Percentiles rank a stretch among this genome's conserved stretches.
phyloP scores from a whole-genome alignment of 2,888 invertebrate genomes.

The Philereme transversata region DNA sequence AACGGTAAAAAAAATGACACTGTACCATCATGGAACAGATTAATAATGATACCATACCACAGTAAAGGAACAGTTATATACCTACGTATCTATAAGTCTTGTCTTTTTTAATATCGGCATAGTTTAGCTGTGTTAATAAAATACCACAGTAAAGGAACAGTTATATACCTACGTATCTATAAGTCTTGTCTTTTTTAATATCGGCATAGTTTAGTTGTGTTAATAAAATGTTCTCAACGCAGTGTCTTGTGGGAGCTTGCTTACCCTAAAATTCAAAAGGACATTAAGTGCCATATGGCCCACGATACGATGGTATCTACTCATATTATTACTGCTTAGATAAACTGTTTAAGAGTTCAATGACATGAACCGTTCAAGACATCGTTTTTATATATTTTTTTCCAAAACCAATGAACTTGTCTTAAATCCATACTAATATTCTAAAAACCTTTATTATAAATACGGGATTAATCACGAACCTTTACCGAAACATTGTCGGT shows the following conservation, averaged over 20 bases:
- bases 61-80: too few species aligned
- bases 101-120: background rate
- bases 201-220: background rate
- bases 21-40: too few species aligned
- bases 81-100: background rate
- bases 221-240: background rate
- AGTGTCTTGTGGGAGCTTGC: conserved; percentile 3
- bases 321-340: conserved; percentile 52
- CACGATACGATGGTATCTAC: conserved; percentile 55
- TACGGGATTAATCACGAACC: too few species aligned
- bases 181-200: background rate
- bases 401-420: too few species aligned
- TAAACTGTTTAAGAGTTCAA: conserved; percentile 37
- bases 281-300: conserved; percentile 58
- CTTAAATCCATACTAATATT: too few species aligned
- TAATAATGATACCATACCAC: too few species aligned
- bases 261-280: conserved; percentile 32
- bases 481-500: too few species aligned
- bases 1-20: too few species aligned
- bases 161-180: too few species aligned
- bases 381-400: background rate
- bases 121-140: too few species aligned
- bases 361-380: conserved; percentile 35
- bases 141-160: too few species aligned
- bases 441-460: too few species aligned